Evolutionary conservation across 2,113 vertebrate genomes (phyloP).

Genomic region (Spea bombifrons): DNA sequence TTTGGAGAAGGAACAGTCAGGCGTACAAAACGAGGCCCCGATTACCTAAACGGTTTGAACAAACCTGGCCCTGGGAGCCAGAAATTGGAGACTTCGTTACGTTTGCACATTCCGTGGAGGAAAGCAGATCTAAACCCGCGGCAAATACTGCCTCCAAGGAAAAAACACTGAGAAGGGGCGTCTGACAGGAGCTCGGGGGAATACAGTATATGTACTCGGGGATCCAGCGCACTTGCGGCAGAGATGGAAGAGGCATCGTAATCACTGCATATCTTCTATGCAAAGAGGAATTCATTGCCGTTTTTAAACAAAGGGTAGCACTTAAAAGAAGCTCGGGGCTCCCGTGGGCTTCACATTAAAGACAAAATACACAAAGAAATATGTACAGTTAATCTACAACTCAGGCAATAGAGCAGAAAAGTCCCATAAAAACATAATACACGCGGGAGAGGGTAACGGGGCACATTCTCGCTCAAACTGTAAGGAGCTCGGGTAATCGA

Average conservation of each 20-base stretch:
- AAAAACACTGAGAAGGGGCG: neutral
- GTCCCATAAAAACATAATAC: neutral
- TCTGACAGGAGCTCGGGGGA: neutral
- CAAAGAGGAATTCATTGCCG: neutral
- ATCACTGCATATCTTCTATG: neutral
- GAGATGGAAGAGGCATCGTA: neutral
- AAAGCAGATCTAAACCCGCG: no score
- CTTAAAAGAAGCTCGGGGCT: neutral
- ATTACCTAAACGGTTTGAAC: no score
- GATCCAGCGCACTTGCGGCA: neutral
- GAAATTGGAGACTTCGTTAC: no score
- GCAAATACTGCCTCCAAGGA: neutral
- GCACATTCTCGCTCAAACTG: constrained; percentile 55
- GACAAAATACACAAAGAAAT: neutral
- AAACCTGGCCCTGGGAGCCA: no score
- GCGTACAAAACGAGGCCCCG: no score
- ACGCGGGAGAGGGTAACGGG: constrained; percentile 49
- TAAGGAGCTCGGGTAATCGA: constrained; percentile 56
- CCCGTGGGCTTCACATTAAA: neutral
- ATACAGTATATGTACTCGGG: neutral
- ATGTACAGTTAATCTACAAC: constrained; percentile 59
- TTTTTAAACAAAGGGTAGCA: neutral
- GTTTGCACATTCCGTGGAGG: no score
- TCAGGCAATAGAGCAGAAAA: constrained; percentile 70
- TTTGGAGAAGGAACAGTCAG: no score